phyloP scores from a whole-genome alignment of 2,113 vertebrate species.

The Oostethus manadensis region DNA sequence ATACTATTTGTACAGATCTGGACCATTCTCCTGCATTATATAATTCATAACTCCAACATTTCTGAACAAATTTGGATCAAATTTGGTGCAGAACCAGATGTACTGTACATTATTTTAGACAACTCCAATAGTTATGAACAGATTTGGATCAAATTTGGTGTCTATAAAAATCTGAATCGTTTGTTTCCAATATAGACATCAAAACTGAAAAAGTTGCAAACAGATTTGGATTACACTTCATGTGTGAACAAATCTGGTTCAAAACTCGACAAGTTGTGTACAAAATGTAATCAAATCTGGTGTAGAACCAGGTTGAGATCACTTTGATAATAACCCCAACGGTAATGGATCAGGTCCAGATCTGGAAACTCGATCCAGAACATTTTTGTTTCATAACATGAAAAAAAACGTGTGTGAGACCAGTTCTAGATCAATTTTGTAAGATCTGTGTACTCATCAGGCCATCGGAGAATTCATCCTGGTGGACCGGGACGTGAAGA shows the following conservation, averaged over 20 bases:
- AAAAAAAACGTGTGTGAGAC: neutral
- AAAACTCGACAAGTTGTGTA: neutral
- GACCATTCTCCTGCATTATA: neutral
- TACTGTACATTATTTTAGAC: no score
- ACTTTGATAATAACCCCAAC: neutral
- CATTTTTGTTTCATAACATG: no score
- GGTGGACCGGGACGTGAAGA: conserved; percentile 86
- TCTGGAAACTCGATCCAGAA: no score
- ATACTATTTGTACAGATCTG: no score
- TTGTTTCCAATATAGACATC: no score
- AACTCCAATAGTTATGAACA: neutral
- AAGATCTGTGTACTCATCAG: conserved; percentile 51
- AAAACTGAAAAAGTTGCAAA: no score
- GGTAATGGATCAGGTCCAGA: neutral
- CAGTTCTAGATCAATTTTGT: neutral
- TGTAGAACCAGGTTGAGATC: no score
- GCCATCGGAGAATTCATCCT: conserved; percentile 91
- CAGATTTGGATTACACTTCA: no score
- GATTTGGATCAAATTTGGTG: neutral
- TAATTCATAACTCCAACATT: neutral
- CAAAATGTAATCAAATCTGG: no score
- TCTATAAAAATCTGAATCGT: neutral
- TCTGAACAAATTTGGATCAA: neutral
- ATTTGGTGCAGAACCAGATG: neutral
- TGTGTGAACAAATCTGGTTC: no score